phyloP scores from a whole-genome alignment of 2,888 invertebrate genomes.

The Lasius fuliginosus region DNA sequence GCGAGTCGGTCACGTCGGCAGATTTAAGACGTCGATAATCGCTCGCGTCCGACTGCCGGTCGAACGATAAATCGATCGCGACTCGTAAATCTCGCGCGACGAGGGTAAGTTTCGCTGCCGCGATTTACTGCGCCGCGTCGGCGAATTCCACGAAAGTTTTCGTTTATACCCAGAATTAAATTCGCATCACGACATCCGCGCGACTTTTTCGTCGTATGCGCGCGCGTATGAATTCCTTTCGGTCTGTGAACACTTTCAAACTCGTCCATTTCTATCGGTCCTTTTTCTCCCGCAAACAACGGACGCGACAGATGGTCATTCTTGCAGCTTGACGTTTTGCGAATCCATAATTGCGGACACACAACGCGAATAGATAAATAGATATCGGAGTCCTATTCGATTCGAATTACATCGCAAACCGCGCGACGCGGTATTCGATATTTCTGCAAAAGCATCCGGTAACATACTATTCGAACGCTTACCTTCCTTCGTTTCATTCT shows the following conservation, averaged over 20 bases:
- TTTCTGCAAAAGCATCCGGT: slow-evolving; percentile 13
- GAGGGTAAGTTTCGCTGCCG: slow-evolving; percentile 51
- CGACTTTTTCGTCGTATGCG: background rate
- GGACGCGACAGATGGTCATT: slow-evolving; percentile 45
- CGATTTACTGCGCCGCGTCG: slow-evolving; percentile 54
- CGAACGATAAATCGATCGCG: slow-evolving; percentile 56
- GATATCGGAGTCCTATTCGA: slow-evolving; percentile 44
- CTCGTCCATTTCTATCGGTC: slow-evolving; percentile 13
- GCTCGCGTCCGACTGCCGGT: slow-evolving; percentile 37
- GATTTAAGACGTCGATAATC: slow-evolving; percentile 56
- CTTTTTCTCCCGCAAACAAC: slow-evolving; percentile 26
- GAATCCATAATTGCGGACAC: slow-evolving; percentile 51
- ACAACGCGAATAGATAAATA: slow-evolving; percentile 10
- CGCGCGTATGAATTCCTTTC: slow-evolving; percentile 14
- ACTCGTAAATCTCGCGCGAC: slow-evolving; percentile 47
- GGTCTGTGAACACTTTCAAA: background rate
- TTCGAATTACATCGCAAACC: slow-evolving; percentile 31
- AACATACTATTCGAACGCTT: background rate
- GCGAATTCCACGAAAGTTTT: slow-evolving; percentile 24
- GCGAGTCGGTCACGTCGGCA: slow-evolving; percentile 42
- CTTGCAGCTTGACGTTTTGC: slow-evolving; percentile 29
- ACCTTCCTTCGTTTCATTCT: background rate
- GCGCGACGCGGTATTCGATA: slow-evolving; percentile 24
- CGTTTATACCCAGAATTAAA: slow-evolving; percentile 58
- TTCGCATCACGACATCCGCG: slow-evolving; percentile 45